Evolutionary conservation across 2,113 vertebrate species (phyloP).

Genomic region (Plestiodon gilberti): DNA sequence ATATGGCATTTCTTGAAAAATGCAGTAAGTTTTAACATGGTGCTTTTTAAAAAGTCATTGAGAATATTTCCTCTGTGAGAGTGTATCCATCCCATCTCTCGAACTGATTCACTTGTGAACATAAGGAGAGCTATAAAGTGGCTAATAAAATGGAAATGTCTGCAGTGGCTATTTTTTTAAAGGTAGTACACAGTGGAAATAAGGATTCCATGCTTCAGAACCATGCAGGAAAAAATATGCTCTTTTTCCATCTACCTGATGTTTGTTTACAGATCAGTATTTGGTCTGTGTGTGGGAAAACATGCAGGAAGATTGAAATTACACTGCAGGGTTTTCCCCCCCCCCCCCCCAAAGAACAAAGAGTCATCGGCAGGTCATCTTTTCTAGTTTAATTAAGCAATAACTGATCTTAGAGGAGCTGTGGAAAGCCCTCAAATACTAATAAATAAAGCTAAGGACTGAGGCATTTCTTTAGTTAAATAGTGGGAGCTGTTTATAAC

Average conservation of each 20-base stretch:
- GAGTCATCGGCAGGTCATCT: constrained; percentile 70
- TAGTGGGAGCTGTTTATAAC: constrained; percentile 75
- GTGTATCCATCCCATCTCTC: constrained; percentile 10
- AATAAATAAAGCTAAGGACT: constrained; percentile 75
- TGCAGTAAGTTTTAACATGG: constrained; percentile 41
- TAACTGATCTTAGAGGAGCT: constrained; percentile 67
- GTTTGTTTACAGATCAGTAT: constrained; percentile 20
- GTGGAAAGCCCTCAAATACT: constrained; percentile 67
- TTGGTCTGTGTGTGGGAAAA: constrained; percentile 27
- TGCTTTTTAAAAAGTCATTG: constrained; percentile 33
- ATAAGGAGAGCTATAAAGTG: constrained; percentile 39
- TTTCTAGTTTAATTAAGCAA: constrained; percentile 77
- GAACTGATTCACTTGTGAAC: constrained; percentile 24
- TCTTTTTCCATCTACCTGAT: constrained; percentile 31
- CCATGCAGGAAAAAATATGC: constrained; percentile 30
- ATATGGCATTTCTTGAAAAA: constrained; percentile 41
- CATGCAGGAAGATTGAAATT: constrained; percentile 57
- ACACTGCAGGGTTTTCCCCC: constrained; percentile 47
- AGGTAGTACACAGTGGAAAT: constrained; percentile 16
- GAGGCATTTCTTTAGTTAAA: constrained; percentile 77
- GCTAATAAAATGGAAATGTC: constrained; percentile 51
- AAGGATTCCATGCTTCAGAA: constrained; percentile 35
- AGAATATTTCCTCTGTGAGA: constrained; percentile 51
- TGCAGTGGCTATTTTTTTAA: constrained; percentile 34
- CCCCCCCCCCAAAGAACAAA: constrained; percentile 53